Conservation (phyloP, 2,888 invertebrate species). For the Tipula vernalis region DNA sequence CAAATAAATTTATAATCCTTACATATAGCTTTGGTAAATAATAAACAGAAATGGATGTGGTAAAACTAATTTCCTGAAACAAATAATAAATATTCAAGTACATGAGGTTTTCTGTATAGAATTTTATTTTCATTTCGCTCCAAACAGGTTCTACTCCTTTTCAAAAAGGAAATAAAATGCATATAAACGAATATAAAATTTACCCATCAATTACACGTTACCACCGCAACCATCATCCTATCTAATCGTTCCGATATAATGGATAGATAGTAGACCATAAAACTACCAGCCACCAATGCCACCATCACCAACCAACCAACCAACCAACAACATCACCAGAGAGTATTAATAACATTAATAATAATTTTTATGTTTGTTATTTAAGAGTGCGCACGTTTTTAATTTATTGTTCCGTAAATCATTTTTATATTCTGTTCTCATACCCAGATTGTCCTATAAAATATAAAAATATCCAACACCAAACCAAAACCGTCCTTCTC, state of each 20-base stretch:
- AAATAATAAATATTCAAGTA: background rate
- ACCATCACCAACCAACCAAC: background rate
- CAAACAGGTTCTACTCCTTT: background rate
- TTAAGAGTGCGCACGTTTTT: slow-evolving; percentile 4
- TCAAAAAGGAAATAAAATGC: background rate
- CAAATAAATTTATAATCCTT: background rate
- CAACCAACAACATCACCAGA: background rate
- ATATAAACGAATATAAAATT: background rate
- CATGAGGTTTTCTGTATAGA: background rate
- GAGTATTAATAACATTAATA: slow-evolving; percentile 4
- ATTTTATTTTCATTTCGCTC: background rate
- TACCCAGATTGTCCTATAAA: background rate
- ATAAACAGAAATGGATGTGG: background rate
- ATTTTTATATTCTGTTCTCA: background rate
- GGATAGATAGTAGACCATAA: background rate
- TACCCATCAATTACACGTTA: background rate
- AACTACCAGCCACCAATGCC: background rate
- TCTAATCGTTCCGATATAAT: background rate
- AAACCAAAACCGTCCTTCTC: background rate
- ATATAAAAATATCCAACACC: background rate
- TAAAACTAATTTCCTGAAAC: background rate
- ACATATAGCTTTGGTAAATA: background rate
- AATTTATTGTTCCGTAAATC: slow-evolving; percentile 4
- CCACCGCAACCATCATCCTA: background rate
- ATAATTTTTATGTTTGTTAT: slow-evolving; percentile 4